phyloP scores from a whole-genome alignment of 1,140 invertebrate species.

The Diprion similis region DNA sequence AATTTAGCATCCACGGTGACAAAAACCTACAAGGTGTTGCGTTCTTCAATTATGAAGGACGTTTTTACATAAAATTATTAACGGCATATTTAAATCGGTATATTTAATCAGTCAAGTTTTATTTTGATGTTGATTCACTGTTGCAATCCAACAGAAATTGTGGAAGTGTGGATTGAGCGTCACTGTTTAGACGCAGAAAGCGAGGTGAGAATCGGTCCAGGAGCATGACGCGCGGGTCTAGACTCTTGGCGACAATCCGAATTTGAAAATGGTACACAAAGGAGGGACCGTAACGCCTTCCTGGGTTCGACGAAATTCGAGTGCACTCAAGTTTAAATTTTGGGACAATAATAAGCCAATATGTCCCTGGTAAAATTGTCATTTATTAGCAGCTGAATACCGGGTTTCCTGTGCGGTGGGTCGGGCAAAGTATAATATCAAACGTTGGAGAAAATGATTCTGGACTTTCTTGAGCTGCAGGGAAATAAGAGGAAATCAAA shows the following conservation, averaged over 20 bases:
- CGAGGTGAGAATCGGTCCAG: constrained; percentile 36
- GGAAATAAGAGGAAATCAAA: background rate
- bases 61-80: no score
- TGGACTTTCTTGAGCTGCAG: background rate
- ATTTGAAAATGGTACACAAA: constrained; percentile 39
- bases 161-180: constrained; percentile 30
- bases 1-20: background rate
- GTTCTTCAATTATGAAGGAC: no score
- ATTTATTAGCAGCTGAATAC: constrained; percentile 40
- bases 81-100: no score
- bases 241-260: constrained; percentile 26
- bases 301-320: constrained; percentile 46
- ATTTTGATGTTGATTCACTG: no score
- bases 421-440: background rate
- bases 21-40: no score
- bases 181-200: constrained; percentile 28
- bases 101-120: no score
- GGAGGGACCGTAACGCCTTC: constrained; percentile 48
- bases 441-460: background rate
- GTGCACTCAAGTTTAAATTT: constrained; percentile 56
- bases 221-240: constrained; percentile 35
- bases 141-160: no score
- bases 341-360: constrained; percentile 47
- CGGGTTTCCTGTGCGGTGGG: background rate
- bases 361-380: constrained; percentile 51